Evolutionary conservation across 1,140 invertebrate species (phyloP).

Genomic region (Bombus confusus): DNA sequence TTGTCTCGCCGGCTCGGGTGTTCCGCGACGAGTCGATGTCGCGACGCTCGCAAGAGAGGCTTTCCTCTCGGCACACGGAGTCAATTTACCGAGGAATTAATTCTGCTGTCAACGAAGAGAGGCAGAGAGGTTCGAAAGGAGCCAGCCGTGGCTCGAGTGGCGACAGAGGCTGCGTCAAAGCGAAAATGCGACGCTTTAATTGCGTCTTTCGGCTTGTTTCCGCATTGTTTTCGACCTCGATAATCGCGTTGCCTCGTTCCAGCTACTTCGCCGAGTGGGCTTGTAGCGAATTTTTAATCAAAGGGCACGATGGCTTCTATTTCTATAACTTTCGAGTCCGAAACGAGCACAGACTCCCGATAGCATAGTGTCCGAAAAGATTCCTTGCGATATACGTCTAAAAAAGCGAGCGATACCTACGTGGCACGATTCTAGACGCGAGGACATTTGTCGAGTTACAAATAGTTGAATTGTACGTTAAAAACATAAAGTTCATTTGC

Average conservation of each 20-base stretch:
- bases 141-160: background rate
- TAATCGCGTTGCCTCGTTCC: background rate
- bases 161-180: slow-evolving; percentile 7
- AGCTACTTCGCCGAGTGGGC: no score
- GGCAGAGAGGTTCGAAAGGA: background rate
- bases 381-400: no score
- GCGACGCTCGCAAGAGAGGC: slow-evolving; percentile 15
- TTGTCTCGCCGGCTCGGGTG: background rate
- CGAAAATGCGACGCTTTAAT: slow-evolving; percentile 13
- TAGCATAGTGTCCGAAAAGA: no score
- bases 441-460: no score
- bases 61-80: background rate
- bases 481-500: no score
- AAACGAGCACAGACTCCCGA: background rate
- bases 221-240: background rate
- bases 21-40: background rate
- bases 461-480: no score
- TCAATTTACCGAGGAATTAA: slow-evolving; percentile 31
- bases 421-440: no score
- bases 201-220: slow-evolving; percentile 20
- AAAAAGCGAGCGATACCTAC: no score
- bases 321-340: background rate
- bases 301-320: background rate
- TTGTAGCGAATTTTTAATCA: slow-evolving; percentile 3
- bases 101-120: background rate